Conservation (phyloP, 2,888 invertebrate genomes). For the Galeopsomyia nigrocyanea region DNA sequence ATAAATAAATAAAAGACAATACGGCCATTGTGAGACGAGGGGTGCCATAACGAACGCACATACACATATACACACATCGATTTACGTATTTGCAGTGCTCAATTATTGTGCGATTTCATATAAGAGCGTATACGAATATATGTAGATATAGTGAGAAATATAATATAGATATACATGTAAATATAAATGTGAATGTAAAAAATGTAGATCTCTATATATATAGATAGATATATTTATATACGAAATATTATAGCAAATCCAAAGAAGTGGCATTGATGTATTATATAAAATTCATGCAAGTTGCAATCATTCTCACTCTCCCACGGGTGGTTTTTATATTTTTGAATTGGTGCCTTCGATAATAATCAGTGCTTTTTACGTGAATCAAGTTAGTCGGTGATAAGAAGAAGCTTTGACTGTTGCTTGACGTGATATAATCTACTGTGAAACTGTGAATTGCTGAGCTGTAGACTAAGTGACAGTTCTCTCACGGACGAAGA, state of each 20-base stretch:
- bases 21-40: not conserved
- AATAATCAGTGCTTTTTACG: not conserved
- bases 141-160: constrained; percentile 69
- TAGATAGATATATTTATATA: constrained; percentile 55
- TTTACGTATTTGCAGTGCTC: too few relatives aligned
- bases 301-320: constrained; percentile 70
- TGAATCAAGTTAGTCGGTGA: constrained; percentile 17
- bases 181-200: constrained; percentile 50
- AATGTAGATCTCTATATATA: constrained; percentile 68
- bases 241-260: constrained; percentile 55
- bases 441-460: constrained; percentile 1
- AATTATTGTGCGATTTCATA: too few relatives aligned
- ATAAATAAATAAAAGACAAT: too few relatives aligned
- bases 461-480: not conserved
- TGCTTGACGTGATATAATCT: constrained; percentile 8
- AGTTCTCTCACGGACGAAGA: too few relatives aligned
- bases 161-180: constrained; percentile 66
- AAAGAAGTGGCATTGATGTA: constrained; percentile 65
- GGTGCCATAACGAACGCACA: constrained; percentile 44
- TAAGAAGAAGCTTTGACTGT: constrained; percentile 5
- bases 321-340: constrained; percentile 56
- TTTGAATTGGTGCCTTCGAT: too few relatives aligned
- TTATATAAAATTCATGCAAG: constrained; percentile 54
- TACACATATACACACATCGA: constrained; percentile 66
- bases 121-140: constrained; percentile 68